Evolutionary conservation across 2,113 vertebrate species (phyloP).

Genomic region (Xiphophorus couchianus): DNA sequence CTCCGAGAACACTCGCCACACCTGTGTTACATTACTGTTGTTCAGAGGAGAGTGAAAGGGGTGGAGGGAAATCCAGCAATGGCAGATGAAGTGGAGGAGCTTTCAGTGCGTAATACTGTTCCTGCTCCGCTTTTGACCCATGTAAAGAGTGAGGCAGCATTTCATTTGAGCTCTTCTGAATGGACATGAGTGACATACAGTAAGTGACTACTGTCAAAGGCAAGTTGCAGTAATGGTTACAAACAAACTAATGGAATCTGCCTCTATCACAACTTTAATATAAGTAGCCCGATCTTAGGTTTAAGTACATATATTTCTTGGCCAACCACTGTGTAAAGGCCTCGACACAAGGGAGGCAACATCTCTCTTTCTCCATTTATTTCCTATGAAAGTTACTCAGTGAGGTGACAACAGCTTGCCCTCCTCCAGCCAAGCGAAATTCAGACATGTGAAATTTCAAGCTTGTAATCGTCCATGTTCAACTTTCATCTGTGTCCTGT

Average conservation of each 20-base stretch:
- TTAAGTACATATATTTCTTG: neutral
- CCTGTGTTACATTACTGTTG: constrained; percentile 77
- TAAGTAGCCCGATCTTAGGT: neutral
- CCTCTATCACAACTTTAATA: neutral
- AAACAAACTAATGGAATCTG: neutral
- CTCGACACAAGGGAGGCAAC: too few relatives aligned
- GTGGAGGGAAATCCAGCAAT: constrained; percentile 21
- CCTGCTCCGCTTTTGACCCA: constrained; percentile 60
- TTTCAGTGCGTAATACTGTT: constrained; percentile 49
- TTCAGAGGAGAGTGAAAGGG: constrained; percentile 41
- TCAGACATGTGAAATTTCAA: too few relatives aligned
- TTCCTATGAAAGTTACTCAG: too few relatives aligned
- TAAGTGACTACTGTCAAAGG: neutral
- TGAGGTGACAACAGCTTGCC: too few relatives aligned
- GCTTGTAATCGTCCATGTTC: too few relatives aligned
- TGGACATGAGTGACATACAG: neutral
- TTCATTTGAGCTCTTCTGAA: neutral
- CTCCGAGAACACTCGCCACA: constrained; percentile 51
- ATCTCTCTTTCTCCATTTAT: neutral
- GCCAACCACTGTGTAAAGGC: too few relatives aligned
- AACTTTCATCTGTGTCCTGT: too few relatives aligned
- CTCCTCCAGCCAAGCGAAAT: too few relatives aligned
- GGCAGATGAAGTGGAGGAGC: constrained; percentile 63
- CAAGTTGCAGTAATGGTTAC: neutral
- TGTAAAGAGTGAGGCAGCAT: constrained; percentile 37